Evolutionary conservation across 2,113 vertebrate genomes (phyloP), one percentile per base, ranked within the genome.

Genomic region (Chaetura pelagica): DNA sequence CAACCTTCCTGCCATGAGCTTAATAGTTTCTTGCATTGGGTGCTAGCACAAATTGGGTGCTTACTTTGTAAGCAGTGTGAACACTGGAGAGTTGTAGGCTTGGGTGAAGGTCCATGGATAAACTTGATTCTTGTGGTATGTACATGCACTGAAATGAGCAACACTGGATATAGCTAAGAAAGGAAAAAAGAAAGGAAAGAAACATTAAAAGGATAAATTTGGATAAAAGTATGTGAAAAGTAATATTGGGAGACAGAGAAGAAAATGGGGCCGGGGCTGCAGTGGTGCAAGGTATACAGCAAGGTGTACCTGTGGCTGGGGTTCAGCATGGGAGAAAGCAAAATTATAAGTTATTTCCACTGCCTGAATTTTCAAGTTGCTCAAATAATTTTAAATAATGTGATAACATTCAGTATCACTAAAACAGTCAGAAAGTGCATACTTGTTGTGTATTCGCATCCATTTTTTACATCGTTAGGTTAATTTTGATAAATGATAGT

Each of bases 361-460:
- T 85, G 69, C 32, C 15, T 64, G 34, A 73, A 35, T 38, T 54
- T 4, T 58, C 32, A 40, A 8, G 19, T 83, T 90, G 46, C 40
- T 66, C 32, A 55, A 12, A 21, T 74, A 29, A 74, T 9, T 74
- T 80, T n/a, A 80, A 68, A 23, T 72, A 40, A 26, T 8, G 27
- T 0, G 0, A 7, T 73, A 49, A 87, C 58, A 35, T 77, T 91
- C 6, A n/a, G 0, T 63, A 46, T 32, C 26, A 15, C n/a, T 58
- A 44, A 74, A 89, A 52, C 7, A 84, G 23, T 26, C 34, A 34
- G 67, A 19, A 64, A 46, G 79, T 68, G 19, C 8, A 79, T 3
- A 15, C 12, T 58, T 8, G 23, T 85, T 71, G 58, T 42, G 21
- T 30, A 42, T 63, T 91, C 42, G 35, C 6, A 3, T 81, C 90